Base-by-base conservation (phyloP, 2,888 invertebrate genomes). In the Habroteleia sp. region DNA sequence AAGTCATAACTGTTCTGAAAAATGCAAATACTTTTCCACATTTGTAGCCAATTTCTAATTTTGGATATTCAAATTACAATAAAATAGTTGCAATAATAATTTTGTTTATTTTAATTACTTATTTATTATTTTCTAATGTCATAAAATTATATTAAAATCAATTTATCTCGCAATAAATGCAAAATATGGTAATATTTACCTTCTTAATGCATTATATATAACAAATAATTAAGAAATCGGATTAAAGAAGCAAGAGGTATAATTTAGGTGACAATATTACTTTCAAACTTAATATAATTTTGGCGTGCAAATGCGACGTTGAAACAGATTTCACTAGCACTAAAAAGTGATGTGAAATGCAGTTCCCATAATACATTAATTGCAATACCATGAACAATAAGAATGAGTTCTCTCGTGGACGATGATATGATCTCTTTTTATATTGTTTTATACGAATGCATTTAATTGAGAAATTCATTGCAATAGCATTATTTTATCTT, bases 261-360 rank as follows among this genome's bases (percentile, higher is more conserved):
- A 48, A 48, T 50, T 50, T 17, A 5, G 2, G 33, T 39, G 39
- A 56, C 35, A n/a, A 16, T 56, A 48, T 65, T 41, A 56, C 72
- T 65, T 65, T 65, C 58, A 33, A 73, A 73, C 50, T 58, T 73
- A 65, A 65, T 58, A 73, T 52, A 37, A 16, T 58, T 65, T 44
- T 44, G 14, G 10, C 20, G 41, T 14, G 13, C 7, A 6, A n/a
- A 27, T 33, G 17, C 3, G 31, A 10, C 11, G 25, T 31, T 20
- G 60, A 23, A 25, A 54, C 44, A 13, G 54, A 73, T 73, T 73
- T 73, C 72, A 65, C 65, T 58, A 13, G 8, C 35, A 11, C 29
- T 63, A 39, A 73, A 72, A 65, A 58, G 50, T 50, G 11, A 65
- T 25, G 65, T 58, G 63, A 65, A 73, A 65, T 58, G 42, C 25